These are phyloP conservation scores for Corythaeola cristata DNA, from an alignment of 2,113 vertebrate genomes.

Conservation along the genomic window DNA sequence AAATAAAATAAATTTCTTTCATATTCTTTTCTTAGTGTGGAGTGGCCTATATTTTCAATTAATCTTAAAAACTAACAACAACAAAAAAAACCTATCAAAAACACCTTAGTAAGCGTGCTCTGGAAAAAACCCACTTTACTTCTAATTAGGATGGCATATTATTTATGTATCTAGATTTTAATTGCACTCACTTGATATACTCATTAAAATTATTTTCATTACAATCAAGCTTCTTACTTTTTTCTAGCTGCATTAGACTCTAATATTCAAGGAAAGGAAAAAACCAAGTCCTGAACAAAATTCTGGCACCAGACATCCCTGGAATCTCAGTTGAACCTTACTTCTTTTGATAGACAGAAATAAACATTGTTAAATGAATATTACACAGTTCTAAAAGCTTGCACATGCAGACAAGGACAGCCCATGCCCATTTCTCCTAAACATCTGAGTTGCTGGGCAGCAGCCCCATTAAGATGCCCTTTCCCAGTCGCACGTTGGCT, in stretches of 20 bases:
- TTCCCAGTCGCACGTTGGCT: accelerated
- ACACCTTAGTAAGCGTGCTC: background rate
- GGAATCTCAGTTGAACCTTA: background rate
- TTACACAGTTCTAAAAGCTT: background rate
- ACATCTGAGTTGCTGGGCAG: accelerated
- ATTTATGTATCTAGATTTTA: conserved; percentile 44
- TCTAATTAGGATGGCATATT: conserved; percentile 40
- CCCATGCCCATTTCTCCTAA: background rate
- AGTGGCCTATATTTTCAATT: background rate
- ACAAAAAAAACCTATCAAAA: background rate
- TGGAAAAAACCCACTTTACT: background rate
- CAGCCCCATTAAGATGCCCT: no score
- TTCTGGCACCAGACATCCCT: background rate
- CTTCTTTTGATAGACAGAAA: background rate
- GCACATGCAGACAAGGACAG: background rate
- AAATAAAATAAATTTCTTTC: background rate
- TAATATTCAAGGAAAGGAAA: background rate
- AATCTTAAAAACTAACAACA: background rate
- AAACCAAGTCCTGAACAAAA: background rate
- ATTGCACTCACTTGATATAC: conserved; percentile 29
- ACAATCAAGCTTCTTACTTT: conserved; percentile 40
- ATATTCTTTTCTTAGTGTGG: background rate
- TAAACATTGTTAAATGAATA: background rate
- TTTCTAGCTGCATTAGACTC: background rate
- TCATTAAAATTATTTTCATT: conserved; percentile 57